Evolutionary conservation across 2,888 invertebrate species (phyloP).

Genomic region (Drosophila peninsularis): DNA sequence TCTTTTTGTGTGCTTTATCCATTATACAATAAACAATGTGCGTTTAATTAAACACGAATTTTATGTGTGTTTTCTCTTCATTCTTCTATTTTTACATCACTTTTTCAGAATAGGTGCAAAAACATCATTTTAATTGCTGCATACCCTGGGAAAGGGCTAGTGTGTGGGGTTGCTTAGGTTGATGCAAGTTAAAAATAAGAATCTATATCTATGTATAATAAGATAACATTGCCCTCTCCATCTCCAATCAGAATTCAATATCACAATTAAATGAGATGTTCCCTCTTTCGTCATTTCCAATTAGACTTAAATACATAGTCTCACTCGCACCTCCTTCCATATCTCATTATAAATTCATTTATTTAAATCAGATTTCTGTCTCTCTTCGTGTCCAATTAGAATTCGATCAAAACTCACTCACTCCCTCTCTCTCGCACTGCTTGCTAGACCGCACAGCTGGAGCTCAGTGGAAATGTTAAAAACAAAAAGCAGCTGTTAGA

Average conservation of each 20-base stretch:
- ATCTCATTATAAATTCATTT: not conserved
- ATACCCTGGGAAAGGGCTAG: not conserved
- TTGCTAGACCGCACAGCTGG: constrained; percentile 8
- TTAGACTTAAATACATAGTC: not conserved
- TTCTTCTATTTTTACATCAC: constrained; percentile 34
- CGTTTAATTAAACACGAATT: constrained; percentile 43
- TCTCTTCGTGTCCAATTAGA: not conserved
- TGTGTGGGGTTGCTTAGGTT: not conserved
- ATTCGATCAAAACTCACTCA: not conserved
- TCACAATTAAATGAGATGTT: no score
- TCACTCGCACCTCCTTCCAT: not conserved
- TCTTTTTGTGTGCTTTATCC: constrained; percentile 6
- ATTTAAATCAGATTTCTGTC: not conserved
- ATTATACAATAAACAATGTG: constrained; percentile 47
- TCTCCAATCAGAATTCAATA: no score
- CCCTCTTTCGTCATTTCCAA: no score
- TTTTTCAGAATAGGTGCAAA: constrained; percentile 19
- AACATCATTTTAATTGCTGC: constrained; percentile 11
- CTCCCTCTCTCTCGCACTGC: not conserved
- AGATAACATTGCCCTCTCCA: no score
- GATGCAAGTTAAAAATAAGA: no score
- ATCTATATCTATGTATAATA: no score
- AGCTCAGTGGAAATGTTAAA: constrained; percentile 3
- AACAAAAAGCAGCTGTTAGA: constrained; percentile 16
- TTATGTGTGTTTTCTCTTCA: constrained; percentile 19